Evolutionary conservation across 2,113 vertebrate genomes (phyloP), one percentile per base, ranked within the genome.

Genomic region (Fregata magnificens): DNA sequence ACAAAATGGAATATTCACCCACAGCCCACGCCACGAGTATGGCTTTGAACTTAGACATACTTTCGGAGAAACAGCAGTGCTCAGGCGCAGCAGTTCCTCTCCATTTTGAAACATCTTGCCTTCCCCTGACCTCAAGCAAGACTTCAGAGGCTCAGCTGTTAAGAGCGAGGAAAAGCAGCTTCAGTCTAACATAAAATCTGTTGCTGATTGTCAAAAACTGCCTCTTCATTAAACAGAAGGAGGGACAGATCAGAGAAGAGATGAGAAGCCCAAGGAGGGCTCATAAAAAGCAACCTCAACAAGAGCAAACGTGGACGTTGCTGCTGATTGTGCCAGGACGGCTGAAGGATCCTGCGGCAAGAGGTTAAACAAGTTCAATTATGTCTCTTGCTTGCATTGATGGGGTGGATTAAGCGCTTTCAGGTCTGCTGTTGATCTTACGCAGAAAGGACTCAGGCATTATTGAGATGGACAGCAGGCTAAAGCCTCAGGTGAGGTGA

Each of bases 1-100:
- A 95, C 95, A 97, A 97, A 97, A 94, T 88, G 93, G 97, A 97
- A 95, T 94, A 95, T 94, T 93, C 87, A 55, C 87, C 94, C 93
- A 0, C 96, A 96, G 91, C 96, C 93, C 87, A 92, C 6, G 9
- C 82, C 82, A 90, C 21, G 56, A 69, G 70, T 32, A 26, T 21
- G 82, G 94, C 96, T 97, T 96, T 97, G 96, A 96, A 93, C 86
- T 97, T 24, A 24, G 94, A 74, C 74, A 34, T 67, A 19, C 53
- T 40, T 89, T 7, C 88, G 94, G 93, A 91, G 95, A 80, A 89
- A 52, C 69, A 87, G 91, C 93, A 71, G 69, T 13, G 73, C 91
- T 76, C 69, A 58, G 83, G 84, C 84, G 88, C 95, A 63, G 83
- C 88, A 55, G 74, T 55, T 91, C 90, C 78, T 91, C 95, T 95